Percentiles rank a stretch among this genome's conserved stretches.
Conservation (phyloP, 2,113 vertebrate genomes). For the Sialia sialis region DNA sequence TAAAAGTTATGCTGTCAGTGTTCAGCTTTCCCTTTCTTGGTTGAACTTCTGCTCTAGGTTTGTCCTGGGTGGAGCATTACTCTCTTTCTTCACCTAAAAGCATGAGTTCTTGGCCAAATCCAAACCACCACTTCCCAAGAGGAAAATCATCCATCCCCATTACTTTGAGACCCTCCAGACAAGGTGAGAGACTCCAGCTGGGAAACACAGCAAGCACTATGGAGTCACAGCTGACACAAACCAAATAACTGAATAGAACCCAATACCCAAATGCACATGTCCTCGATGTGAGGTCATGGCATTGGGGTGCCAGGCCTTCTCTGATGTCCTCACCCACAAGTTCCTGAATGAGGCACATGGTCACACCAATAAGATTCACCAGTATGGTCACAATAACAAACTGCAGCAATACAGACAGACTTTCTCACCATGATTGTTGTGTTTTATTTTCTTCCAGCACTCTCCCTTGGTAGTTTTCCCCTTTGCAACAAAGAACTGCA, state of each 20-base stretch:
- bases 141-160: neutral
- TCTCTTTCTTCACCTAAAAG: neutral
- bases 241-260: neutral
- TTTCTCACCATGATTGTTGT: neutral
- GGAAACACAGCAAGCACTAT: neutral
- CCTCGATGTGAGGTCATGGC: neutral
- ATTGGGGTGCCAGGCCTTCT: neutral
- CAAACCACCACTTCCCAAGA: neutral
- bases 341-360: neutral
- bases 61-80: neutral
- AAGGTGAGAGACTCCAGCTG: neutral
- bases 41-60: neutral
- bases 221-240: neutral
- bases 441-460: neutral
- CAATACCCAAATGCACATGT: neutral
- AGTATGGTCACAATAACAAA: rapidly evolving
- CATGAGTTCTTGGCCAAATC: neutral
- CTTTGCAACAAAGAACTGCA: neutral
- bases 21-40: neutral
- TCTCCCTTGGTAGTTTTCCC: neutral
- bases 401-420: neutral
- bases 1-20: neutral
- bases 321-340: neutral
- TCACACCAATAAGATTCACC: neutral
- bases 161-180: neutral